Base-by-base conservation (phyloP, 2,888 invertebrate genomes). In the Synergus umbraculus region DNA sequence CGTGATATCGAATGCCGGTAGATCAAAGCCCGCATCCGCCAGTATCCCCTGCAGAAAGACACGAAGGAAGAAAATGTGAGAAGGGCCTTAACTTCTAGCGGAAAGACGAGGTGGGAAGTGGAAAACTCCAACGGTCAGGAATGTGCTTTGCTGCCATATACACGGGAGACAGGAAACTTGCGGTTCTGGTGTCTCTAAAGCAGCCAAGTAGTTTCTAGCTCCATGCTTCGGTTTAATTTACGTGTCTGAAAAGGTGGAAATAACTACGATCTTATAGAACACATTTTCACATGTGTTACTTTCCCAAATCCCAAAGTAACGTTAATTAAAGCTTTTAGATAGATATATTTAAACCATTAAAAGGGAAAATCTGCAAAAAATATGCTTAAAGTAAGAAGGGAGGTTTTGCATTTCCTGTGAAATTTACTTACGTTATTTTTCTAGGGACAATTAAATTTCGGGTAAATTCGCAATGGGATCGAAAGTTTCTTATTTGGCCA, bases 1-100 rank as follows among this genome's bases (percentile, higher is more conserved):
- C 83, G 84, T 85, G 86, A 86, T 88, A 87, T 88, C 85, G 86
- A 83, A 88, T 84, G 83, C 84, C 82, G 85, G 82, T 85, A 86
- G 88, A 88, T 88, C 88, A 88, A 88, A 88, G 88, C 86, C 83
- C 84, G 83, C 84, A 85, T 83, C 79, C 81, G 69, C 77, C 76
- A 79, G 77, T 78, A 81, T 60, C 81, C 76, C 65, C 60, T 67
- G 78, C 67, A 80, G 67, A 69, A 66, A 77, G 77, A 79, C 67
- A 29, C 9, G 54, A 49, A 54, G 58, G 77, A 76, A 79, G 82
- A 80, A 76, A 82, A 80, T 79, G 76, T 76, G 67, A 76, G 80
- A 78, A 63, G 22, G 22, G 54, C 54, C 54, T 54, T 73, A 41
- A 15, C 37, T 69, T 29, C 69, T 15, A 73, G 22, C 22, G 7